These are phyloP conservation scores for Spheniscus humboldti DNA, from an alignment of 2,797 vertebrate genomes.

Conservation along the genomic window DNA sequence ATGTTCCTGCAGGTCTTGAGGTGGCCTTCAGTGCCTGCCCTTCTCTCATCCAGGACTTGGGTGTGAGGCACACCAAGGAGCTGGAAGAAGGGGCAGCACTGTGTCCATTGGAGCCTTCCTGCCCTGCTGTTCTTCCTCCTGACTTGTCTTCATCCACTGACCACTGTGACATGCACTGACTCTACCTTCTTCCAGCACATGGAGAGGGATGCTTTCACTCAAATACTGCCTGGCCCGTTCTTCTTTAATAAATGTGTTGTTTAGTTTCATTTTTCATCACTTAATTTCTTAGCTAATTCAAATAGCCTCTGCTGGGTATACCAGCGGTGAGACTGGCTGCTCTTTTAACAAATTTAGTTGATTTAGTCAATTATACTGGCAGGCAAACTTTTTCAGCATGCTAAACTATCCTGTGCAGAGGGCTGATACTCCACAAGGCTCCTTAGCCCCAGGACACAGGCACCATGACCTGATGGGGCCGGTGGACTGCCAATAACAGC, in stretches of 20 bases:
- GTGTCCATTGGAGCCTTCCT: not conserved
- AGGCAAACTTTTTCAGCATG: conserved; percentile 29
- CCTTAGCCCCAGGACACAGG: not conserved
- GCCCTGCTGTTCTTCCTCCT: not conserved
- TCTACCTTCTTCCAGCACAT: not conserved
- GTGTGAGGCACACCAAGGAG: not conserved
- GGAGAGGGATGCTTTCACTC: not conserved
- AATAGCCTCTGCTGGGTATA: not conserved
- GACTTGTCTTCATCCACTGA: not conserved
- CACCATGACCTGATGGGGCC: fast-evolving
- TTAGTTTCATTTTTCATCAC: not conserved
- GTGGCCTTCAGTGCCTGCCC: not conserved
- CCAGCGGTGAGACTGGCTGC: not conserved
- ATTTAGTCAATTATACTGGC: conserved; percentile 37
- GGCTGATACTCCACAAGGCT: not conserved
- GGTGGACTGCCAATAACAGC: not conserved
- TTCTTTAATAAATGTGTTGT: not conserved
- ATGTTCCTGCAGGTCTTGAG: not conserved
- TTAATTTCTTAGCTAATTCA: not conserved
- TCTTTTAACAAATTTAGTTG: not conserved
- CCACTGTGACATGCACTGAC: not conserved
- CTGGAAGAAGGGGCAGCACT: not conserved
- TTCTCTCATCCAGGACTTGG: not conserved
- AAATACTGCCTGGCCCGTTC: not conserved
- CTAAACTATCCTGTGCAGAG: not conserved